Evolutionary conservation across 2,797 vertebrate genomes (phyloP).

Genomic region (Acipenser ruthenus): DNA sequence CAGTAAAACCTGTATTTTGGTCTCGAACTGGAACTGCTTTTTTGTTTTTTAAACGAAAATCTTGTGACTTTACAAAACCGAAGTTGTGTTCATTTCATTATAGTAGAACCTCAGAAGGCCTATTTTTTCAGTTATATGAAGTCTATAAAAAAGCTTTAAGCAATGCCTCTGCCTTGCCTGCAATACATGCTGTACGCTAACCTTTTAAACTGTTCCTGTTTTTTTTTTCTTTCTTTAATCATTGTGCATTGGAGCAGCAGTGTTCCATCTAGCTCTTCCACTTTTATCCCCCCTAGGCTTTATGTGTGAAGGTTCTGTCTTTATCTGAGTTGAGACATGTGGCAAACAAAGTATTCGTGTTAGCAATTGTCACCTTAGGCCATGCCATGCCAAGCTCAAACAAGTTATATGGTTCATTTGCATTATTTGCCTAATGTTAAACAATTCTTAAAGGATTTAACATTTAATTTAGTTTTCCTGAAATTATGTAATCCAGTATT

Average conservation of each 20-base stretch:
- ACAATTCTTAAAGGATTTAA: background rate
- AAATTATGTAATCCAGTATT: background rate
- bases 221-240: slow-evolving; percentile 38
- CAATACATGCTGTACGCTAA: slow-evolving; percentile 80
- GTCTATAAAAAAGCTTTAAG: slow-evolving; percentile 99
- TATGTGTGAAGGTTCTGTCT: slow-evolving; percentile 54
- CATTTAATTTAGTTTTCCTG: background rate
- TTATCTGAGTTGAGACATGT: slow-evolving; percentile 38
- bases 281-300: background rate
- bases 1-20: slow-evolving; percentile 66
- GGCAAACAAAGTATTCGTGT: background rate
- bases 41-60: slow-evolving; percentile 51
- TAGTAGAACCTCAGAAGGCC: slow-evolving; percentile 84
- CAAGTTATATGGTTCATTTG: too few relatives aligned
- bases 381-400: too few relatives aligned
- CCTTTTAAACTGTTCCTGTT: slow-evolving; percentile 46
- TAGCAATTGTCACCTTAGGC: background rate
- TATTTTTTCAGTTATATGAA: slow-evolving; percentile 94
- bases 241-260: background rate
- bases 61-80: slow-evolving; percentile 59
- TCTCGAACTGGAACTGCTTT: slow-evolving; percentile 67
- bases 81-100: slow-evolving; percentile 66
- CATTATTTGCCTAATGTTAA: too few relatives aligned
- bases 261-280: background rate
- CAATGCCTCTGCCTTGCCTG: slow-evolving; percentile 98